Evolutionary conservation across 2,113 vertebrate genomes (phyloP).

Genomic region (Thamnophis sirtalis): DNA sequence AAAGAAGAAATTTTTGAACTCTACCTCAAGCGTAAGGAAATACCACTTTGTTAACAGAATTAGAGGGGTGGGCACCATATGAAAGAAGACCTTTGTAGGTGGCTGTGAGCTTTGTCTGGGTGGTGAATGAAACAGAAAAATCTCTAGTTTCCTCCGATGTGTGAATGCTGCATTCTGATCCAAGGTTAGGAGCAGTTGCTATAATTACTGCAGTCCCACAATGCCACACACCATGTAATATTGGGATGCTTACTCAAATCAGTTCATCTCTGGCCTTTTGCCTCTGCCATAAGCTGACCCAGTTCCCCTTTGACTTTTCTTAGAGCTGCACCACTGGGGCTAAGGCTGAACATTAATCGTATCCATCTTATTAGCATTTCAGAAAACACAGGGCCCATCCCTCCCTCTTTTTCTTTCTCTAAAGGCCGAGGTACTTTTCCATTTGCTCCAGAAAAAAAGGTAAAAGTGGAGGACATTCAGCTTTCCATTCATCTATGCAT

Average conservation of each 20-base stretch:
- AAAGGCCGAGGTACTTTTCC: rapidly evolving
- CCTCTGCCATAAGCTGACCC: neutral
- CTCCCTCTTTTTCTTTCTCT: neutral
- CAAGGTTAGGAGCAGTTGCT: neutral
- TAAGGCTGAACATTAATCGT: rapidly evolving
- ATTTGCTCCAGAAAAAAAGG: neutral
- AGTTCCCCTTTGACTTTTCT: neutral
- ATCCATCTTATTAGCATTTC: neutral
- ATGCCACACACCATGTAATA: neutral
- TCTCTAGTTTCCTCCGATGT: neutral
- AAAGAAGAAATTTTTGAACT: neutral
- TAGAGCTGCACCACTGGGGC: neutral
- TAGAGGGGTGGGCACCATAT: neutral
- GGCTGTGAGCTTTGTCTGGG: neutral
- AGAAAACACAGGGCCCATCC: neutral
- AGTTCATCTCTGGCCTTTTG: neutral
- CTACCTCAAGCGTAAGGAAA: neutral
- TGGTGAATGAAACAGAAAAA: neutral
- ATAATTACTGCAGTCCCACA: neutral
- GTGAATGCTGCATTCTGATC: neutral
- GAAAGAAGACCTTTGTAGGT: neutral
- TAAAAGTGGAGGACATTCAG: neutral
- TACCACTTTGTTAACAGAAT: neutral
- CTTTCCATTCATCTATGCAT: neutral
- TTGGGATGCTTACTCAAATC: neutral